Percentiles rank a stretch among this genome's conserved stretches.
Conservation (phyloP, 2,797 vertebrate species). For the Parotocinclus haroldoi region DNA sequence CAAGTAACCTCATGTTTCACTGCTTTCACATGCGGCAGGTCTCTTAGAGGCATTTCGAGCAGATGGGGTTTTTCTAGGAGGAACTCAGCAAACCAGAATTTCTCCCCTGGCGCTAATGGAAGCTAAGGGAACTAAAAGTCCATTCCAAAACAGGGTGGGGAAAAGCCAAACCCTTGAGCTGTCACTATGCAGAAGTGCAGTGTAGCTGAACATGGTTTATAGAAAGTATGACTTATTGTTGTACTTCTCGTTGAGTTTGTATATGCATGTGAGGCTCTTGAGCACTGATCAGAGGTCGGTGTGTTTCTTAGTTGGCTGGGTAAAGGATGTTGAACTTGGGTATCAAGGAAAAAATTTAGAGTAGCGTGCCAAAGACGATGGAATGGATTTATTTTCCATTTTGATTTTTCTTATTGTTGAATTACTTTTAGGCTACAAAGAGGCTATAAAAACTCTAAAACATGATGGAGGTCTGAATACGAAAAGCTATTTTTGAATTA, state of each 20-base stretch:
- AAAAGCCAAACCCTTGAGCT: not conserved
- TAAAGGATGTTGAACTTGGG: not conserved
- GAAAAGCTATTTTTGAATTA: not conserved
- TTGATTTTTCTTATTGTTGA: too few relatives aligned
- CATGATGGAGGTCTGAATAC: not conserved
- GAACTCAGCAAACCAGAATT: constrained; percentile 7
- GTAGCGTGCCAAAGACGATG: not conserved
- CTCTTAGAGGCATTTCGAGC: not conserved
- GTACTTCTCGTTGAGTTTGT: not conserved
- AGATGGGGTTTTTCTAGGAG: not conserved
- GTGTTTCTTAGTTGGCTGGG: not conserved
- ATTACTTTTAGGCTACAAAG: too few relatives aligned
- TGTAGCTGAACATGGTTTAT: constrained; percentile 1
- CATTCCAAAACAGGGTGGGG: constrained; percentile 16
- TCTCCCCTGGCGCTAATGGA: constrained; percentile 3
- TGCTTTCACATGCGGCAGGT: not conserved
- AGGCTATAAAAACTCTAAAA: too few relatives aligned
- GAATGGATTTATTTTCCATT: too few relatives aligned
- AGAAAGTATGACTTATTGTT: not conserved
- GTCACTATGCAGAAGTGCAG: constrained; percentile 4
- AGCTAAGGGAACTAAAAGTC: constrained; percentile 8
- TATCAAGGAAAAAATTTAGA: not conserved
- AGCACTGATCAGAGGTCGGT: not conserved
- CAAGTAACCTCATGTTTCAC: constrained; percentile 29
- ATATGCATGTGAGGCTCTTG: not conserved